A percentile compares a stretch with the other conserved stretches of the same genome.
Conservation (phyloP, 2,888 invertebrate genomes). For the Zelleria hepariella region DNA sequence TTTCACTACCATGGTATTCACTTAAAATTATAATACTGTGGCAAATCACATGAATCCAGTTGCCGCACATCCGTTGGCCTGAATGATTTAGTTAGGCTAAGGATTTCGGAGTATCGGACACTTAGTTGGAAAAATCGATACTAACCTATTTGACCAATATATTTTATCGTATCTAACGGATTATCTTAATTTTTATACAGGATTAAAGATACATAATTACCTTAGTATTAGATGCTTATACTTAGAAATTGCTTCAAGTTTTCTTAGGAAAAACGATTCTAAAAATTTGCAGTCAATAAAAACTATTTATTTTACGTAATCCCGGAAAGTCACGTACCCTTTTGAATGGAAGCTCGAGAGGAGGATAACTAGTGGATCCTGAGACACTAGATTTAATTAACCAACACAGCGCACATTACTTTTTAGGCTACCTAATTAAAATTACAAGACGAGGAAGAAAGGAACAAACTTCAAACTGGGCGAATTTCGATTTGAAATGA, state of each 20-base stretch:
- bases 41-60: too few relatives aligned
- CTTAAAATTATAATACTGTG: too few relatives aligned
- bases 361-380: background rate
- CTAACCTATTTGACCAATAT: too few relatives aligned
- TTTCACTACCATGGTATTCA: too few relatives aligned
- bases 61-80: too few relatives aligned
- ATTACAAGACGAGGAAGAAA: background rate
- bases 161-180: too few relatives aligned
- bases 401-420: background rate
- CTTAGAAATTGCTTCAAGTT: background rate
- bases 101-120: too few relatives aligned
- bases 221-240: too few relatives aligned
- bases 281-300: background rate
- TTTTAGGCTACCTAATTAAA: background rate
- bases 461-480: background rate
- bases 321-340: background rate
- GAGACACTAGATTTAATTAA: background rate
- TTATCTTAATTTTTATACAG: too few relatives aligned
- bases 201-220: too few relatives aligned
- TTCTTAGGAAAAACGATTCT: background rate
- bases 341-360: background rate
- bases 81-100: too few relatives aligned
- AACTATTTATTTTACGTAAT: background rate
- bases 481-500: background rate
- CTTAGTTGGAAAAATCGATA: too few relatives aligned